Conservation (phyloP, 2,113 vertebrate species). For the Gambusia holbrooki region DNA sequence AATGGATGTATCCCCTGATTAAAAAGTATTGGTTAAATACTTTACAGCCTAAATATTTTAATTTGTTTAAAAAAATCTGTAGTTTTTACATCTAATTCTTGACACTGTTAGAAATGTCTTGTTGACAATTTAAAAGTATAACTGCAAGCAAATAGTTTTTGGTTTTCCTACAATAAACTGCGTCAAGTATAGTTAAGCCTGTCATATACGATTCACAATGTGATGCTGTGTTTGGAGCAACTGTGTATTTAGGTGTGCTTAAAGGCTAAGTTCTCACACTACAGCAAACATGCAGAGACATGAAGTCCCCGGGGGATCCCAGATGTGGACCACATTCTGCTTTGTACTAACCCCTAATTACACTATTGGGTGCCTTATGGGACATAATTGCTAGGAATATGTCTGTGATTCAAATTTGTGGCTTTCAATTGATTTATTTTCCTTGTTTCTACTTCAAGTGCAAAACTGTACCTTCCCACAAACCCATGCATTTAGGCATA, state of each 20-base stretch:
- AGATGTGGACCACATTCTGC: constrained; percentile 76
- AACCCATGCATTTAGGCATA: constrained; percentile 29
- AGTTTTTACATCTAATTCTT: neutral
- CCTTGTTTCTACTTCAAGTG: constrained; percentile 22
- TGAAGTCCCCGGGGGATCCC: constrained; percentile 71
- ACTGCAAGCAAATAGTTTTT: constrained; percentile 3
- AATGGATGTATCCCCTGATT: neutral
- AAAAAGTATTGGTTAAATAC: neutral
- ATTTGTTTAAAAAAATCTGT: neutral
- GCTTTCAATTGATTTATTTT: constrained; percentile 70
- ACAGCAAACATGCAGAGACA: constrained; percentile 70
- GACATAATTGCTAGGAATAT: constrained; percentile 74
- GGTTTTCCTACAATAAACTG: constrained; percentile 11
- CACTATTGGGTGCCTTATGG: constrained; percentile 71
- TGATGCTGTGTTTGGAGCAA: constrained; percentile 18
- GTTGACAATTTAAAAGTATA: neutral
- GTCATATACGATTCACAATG: constrained; percentile 19
- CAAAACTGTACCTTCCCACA: constrained; percentile 18
- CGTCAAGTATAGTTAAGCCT: constrained; percentile 27
- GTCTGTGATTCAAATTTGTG: constrained; percentile 57
- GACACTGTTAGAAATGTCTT: neutral
- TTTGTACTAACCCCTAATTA: constrained; percentile 79
- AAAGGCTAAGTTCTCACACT: constrained; percentile 78
- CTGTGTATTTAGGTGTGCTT: constrained; percentile 61
- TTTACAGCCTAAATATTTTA: neutral